phyloP scores from a whole-genome alignment of 1,140 invertebrate species.

The Anoplophora glabripennis region DNA sequence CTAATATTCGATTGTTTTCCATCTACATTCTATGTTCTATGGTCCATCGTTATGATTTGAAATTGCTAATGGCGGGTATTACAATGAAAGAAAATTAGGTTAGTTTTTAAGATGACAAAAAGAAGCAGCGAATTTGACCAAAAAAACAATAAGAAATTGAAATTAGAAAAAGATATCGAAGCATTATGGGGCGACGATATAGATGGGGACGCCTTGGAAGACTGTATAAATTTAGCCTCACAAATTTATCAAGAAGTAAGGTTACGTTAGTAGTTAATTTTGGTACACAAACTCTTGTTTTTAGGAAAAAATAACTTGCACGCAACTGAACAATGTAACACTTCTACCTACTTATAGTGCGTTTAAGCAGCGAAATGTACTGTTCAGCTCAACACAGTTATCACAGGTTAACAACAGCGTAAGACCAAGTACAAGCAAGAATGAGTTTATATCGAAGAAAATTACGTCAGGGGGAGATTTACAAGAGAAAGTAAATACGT shows the following conservation, averaged over 20 bases:
- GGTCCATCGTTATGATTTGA: no score
- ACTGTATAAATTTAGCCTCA: conserved; percentile 32
- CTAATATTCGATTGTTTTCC: no score
- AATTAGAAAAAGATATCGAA: conserved; percentile 27
- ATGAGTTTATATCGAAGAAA: conserved; percentile 5
- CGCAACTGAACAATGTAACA: not conserved
- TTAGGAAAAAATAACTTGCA: not conserved
- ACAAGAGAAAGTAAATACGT: conserved; percentile 25
- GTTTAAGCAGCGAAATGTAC: conserved; percentile 28
- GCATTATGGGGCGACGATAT: conserved; percentile 39
- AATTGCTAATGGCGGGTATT: no score
- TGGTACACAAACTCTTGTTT: not conserved
- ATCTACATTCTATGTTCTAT: no score
- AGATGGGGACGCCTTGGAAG: conserved; percentile 30
- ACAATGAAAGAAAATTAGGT: no score
- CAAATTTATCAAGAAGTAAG: conserved; percentile 29
- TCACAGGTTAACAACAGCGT: not conserved
- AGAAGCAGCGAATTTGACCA: conserved; percentile 13
- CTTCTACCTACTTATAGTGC: conserved; percentile 25
- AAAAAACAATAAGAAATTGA: conserved; percentile 28
- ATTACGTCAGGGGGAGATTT: conserved; percentile 1
- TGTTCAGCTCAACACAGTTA: conserved; percentile 33
- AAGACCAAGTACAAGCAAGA: not conserved
- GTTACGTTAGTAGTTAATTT: conserved; percentile 3
- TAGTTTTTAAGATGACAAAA: conserved; percentile 30